A percentile compares a stretch with the other conserved stretches of the same genome.
These are phyloP conservation scores for Chloebia gouldiae DNA, from an alignment of 2,113 vertebrate species.

Conservation along the genomic window DNA sequence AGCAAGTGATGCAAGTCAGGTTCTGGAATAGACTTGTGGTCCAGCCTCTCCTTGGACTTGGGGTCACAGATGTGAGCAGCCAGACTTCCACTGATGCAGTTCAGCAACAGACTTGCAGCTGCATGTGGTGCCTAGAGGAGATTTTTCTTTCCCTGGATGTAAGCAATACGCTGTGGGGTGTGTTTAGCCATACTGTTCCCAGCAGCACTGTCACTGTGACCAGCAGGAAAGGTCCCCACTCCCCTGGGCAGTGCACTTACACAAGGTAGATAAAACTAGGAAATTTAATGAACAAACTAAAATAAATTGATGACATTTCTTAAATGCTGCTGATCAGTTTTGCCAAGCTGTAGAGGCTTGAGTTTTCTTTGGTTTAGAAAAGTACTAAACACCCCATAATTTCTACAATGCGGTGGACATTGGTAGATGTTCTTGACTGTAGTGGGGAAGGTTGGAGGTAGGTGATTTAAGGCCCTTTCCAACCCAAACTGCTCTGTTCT, in stretches of 20 bases:
- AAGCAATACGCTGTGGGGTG: rapidly evolving
- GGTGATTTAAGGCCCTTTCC: background rate
- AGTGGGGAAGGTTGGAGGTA: background rate
- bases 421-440: background rate
- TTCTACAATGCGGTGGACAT: rapidly evolving
- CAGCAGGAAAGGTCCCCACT: background rate
- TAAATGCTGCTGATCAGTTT: background rate
- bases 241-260: background rate
- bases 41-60: background rate
- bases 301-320: background rate
- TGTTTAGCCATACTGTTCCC: background rate
- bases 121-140: background rate
- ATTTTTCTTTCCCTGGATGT: background rate
- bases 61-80: background rate
- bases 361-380: background rate
- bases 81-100: background rate
- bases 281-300: background rate
- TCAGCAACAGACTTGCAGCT: background rate
- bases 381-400: background rate
- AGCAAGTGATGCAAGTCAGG: rapidly evolving
- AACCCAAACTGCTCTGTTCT: background rate
- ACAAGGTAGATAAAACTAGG: background rate
- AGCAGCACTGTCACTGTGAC: too few relatives aligned
- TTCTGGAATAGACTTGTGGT: background rate
- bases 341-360: background rate